Evolutionary conservation across 2,888 invertebrate species (phyloP), one percentile per base, ranked within the genome.

Genomic region (Ptychoptera albimana): DNA sequence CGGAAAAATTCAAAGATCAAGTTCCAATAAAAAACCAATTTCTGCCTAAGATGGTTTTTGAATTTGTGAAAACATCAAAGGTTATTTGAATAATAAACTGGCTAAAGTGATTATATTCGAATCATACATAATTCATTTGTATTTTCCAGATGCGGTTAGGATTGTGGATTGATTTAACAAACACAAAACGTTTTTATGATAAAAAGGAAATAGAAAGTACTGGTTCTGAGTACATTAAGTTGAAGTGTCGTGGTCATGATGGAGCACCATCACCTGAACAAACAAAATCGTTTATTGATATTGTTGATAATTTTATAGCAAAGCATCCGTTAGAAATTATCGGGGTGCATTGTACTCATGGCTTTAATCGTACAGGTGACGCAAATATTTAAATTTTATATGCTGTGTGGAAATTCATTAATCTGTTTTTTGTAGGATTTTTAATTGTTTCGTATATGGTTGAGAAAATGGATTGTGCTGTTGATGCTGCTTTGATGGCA

Each of bases 101-200:
- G n/a, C n/a, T n/a, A n/a, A n/a, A n/a, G n/a, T n/a, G n/a, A n/a
- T n/a, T 60, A 38, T 30, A 32, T 39, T 46, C 37, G 14, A 42
- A 23, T 37, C 34, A 41, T 43, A 42, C 31, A 12, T 42, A 11
- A 16, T 45, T 12, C 16, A 13, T 42, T 44, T 43, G 39, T 42
- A 34, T 32, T 49, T 55, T 61, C 60, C 14, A 89, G 87, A 67
- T 81, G 13, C 88, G 85, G 58, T 65, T 99, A 46, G 97, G 97
- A 1, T 63, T 98, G 16, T 92, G 97, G 89, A 82, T 99, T 49
- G 97, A 98, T 65, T 70, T 99, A 50, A 97, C 98, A 1, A 93
- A 96, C 58, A 97, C 98, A 1, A 77, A 72, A 49, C 73, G 97
- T 46, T 98, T 94, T 65, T 99, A 99, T 61, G 74, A 88, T 55